Percentiles rank a stretch among this genome's conserved stretches.
Conservation (phyloP, 2,888 invertebrate species). For the Xylota sylvarum region DNA sequence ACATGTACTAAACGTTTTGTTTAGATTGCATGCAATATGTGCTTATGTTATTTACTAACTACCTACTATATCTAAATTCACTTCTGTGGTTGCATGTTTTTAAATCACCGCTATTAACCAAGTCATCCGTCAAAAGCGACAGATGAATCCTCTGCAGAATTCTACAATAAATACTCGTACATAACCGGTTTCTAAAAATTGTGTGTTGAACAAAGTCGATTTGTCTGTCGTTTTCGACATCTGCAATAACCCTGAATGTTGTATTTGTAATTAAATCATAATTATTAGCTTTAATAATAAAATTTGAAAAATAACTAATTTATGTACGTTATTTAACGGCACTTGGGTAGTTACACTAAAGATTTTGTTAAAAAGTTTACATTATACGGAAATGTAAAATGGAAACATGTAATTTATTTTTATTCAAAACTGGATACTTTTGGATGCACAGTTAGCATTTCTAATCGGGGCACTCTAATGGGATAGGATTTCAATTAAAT, state of each 20-base stretch:
- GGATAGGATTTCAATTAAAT: too few relatives aligned
- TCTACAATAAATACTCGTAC: too few relatives aligned
- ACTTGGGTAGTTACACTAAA: not conserved
- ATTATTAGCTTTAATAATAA: not conserved
- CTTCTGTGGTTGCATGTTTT: conserved; percentile 21
- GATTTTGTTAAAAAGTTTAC: too few relatives aligned
- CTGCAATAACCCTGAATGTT: not conserved
- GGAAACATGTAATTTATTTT: too few relatives aligned
- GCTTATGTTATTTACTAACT: conserved; percentile 1
- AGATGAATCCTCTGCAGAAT: not conserved
- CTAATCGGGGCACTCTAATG: too few relatives aligned
- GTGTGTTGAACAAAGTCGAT: not conserved
- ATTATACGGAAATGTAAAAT: too few relatives aligned
- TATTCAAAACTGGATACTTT: too few relatives aligned
- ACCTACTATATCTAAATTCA: not conserved
- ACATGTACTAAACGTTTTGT: conserved; percentile 1
- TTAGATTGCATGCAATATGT: conserved; percentile 30
- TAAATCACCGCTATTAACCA: not conserved
- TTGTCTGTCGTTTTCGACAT: not conserved
- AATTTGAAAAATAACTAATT: not conserved
- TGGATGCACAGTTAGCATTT: too few relatives aligned
- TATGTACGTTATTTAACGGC: not conserved
- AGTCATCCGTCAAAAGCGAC: not conserved
- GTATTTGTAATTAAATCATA: not conserved
- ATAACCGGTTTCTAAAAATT: too few relatives aligned